Base-by-base conservation (phyloP, 2,113 vertebrate genomes). In the Plecturocebus donacophilus region DNA sequence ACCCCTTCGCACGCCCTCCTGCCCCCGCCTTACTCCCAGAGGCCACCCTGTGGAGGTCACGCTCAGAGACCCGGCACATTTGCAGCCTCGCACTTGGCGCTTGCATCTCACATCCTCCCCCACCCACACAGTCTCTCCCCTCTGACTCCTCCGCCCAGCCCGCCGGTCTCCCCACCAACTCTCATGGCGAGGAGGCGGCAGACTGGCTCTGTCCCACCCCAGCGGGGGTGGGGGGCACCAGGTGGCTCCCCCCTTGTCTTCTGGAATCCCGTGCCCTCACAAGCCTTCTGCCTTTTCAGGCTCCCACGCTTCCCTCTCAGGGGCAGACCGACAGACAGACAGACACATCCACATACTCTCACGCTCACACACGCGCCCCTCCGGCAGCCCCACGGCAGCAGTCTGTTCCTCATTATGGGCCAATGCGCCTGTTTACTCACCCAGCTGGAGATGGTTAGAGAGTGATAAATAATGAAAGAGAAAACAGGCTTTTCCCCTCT, bases 381-480 rank as follows among this genome's bases (percentile, higher is more conserved):
- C 64, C 70, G 1, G 95, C 97, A 91, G 94, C 96, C 97, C 91
- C 79, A 87, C 79, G 2, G 94, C 93, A 90, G 82, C 83, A 64
- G 97, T 88, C 98, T 98, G 98, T 95, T 97, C 97, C 95, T 98
- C 95, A 97, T 98, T 99, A 99, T 98, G 98, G 98, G 98, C 98
- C 99, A 99, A 99, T 99, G 99, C 99, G 99, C 98, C 99, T 99
- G 99, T 99, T 99, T 99, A 99, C 99, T 99, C 99, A 98, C 98
- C 98, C 99, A 99, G 99, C 99, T 99, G 99, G 99, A 99, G 98
- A 97, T 97, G 98, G 99, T 99, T 99, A 99, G 98, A 99, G 98
- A 98, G 98, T 99, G 99, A 99, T 99, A 99, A 99, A 99, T 99
- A 99, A 99, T 99, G 98, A 99, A 98, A 99, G 98, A 99, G 98